phyloP scores from a whole-genome alignment of 2,113 vertebrate genomes.

The Tachycineta bicolor region DNA sequence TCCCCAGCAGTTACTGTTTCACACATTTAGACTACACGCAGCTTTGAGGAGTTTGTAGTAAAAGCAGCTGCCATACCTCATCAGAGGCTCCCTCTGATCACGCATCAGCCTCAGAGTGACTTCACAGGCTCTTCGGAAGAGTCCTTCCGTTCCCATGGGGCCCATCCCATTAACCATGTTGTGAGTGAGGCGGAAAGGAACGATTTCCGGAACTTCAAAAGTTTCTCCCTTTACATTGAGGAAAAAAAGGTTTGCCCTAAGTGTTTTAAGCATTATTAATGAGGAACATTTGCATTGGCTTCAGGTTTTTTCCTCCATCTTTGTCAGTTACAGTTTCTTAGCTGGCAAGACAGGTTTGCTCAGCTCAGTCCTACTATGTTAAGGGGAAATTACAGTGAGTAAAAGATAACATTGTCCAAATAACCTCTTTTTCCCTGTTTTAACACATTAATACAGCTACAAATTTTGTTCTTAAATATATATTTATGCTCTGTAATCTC shows the following conservation, averaged over 20 bases:
- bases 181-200: constrained; percentile 96
- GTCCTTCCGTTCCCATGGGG: constrained; percentile 96
- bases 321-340: not conserved
- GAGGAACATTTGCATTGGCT: not conserved
- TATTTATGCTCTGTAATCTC: not conserved
- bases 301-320: not conserved
- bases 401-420: not conserved
- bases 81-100: constrained; percentile 93
- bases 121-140: constrained; percentile 97
- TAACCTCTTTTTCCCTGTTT: not conserved
- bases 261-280: not conserved
- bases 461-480: not conserved
- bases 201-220: constrained; percentile 96
- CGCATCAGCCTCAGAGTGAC: constrained; percentile 94
- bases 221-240: constrained; percentile 88
- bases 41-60: not conserved
- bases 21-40: not conserved
- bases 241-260: not conserved
- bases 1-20: not conserved
- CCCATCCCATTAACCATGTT: constrained; percentile 99
- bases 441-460: not conserved
- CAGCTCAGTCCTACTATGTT: not conserved
- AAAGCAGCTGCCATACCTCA: constrained; percentile 79
- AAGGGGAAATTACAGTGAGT: not conserved
- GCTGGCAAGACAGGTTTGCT: not conserved